Base-by-base conservation (phyloP, 92 coral and sea anemone species). In the Zoanthus sociatus region DNA sequence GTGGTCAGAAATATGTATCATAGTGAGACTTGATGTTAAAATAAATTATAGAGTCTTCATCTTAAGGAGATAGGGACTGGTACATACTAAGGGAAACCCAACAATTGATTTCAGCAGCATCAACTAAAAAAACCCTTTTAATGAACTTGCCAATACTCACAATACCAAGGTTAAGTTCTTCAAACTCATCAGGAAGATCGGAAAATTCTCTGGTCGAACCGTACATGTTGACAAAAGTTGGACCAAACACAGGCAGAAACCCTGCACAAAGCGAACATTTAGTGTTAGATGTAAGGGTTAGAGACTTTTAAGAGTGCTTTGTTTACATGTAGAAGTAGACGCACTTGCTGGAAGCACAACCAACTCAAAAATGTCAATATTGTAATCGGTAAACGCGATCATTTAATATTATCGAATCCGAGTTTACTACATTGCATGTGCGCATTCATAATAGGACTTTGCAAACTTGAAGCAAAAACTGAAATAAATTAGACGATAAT, bases 171-270 rank as follows among this genome's bases (percentile, higher is more conserved):
- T 90, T 90, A 18, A 90, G 83, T 8, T 90, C 92, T 17, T 90
- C 92, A 33, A 84, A 67, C 71, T 90, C 92, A 55, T 90, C 92
- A 30, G 92, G 89, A 11, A 90, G 89, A 73, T 90, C 89, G 9
- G 89, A 84, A 71, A 69, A 90, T 50, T 90, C 92, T 79, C 92
- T 67, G 26, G 92, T 90, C 47, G 92, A 90, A 18, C 92, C 92
- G 33, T 90, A 90, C 73, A 90, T 84, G 53, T 90, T 90, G 61
- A 90, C 78, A 31, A 90, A 90, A 15, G 89, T 84, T 16, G 92
- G 92, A 17, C 92, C 92, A 72, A 90, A 90, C 51, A 84, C 86
- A 53, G 92, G 92, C 14, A 90, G 66, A 72, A 90, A 90, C 21
- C 92, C 92, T 90, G 17, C 5, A 17, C 69, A 63, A 63, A 17